phyloP scores from a whole-genome alignment of 1,140 invertebrate species.

The Thaumetopoea pityocampa region DNA sequence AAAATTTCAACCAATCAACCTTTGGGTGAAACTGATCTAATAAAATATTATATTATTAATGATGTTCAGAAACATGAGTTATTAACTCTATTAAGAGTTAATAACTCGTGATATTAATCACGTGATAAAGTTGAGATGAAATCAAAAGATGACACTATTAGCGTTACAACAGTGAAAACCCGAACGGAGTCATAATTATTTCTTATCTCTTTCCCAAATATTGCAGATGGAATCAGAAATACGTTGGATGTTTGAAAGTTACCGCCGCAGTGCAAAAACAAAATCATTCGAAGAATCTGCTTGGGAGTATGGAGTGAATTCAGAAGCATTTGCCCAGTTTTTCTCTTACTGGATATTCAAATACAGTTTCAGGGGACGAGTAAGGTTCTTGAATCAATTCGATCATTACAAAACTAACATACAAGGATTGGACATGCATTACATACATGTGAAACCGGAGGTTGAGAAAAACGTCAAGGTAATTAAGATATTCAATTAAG shows the following conservation, averaged over 20 bases:
- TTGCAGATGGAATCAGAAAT: slow-evolving; percentile 51
- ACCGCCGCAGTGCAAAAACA: slow-evolving; percentile 26
- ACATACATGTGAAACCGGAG: slow-evolving; percentile 78
- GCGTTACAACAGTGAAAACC: too few relatives aligned
- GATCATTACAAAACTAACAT: slow-evolving; percentile 84
- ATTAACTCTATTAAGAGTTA: too few relatives aligned
- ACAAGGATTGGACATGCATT: slow-evolving; percentile 84
- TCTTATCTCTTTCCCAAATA: neutral
- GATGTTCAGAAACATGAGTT: too few relatives aligned
- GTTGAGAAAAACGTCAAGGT: slow-evolving; percentile 67
- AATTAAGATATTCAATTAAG: slow-evolving; percentile 6
- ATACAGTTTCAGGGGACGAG: slow-evolving; percentile 83
- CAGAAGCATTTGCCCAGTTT: slow-evolving; percentile 78
- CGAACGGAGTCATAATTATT: too few relatives aligned
- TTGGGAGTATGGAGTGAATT: slow-evolving; percentile 81
- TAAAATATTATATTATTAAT: too few relatives aligned
- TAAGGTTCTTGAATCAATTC: slow-evolving; percentile 82
- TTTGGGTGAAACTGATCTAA: too few relatives aligned
- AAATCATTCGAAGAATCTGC: slow-evolving; percentile 74
- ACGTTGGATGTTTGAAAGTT: slow-evolving; percentile 40
- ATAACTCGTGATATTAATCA: too few relatives aligned
- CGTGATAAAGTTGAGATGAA: too few relatives aligned
- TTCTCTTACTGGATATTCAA: slow-evolving; percentile 83
- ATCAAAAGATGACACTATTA: too few relatives aligned
- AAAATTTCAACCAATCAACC: too few relatives aligned